Base-by-base conservation (phyloP, 2,113 vertebrate genomes). In the Psittacula cyanocephala region DNA sequence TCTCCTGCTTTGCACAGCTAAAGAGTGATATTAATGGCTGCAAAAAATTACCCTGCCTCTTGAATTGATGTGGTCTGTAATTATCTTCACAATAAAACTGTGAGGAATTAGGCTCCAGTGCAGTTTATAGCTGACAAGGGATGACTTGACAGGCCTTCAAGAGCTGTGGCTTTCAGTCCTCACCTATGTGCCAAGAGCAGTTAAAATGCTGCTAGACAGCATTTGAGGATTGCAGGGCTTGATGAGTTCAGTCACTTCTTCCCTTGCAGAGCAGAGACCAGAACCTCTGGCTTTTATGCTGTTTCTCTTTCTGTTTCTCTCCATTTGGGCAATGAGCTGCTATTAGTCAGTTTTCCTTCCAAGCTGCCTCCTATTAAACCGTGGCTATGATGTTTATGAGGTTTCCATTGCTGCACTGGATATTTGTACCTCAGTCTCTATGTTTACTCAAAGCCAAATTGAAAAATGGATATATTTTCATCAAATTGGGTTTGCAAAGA, bases 61-160 rank as follows among this genome's bases (percentile, higher is more conserved):
- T 76, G 28, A 91, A 62, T 92, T 76, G 79, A 47, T 52, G 27
- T 50, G 63, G 44, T 53, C 63, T 96, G 23, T 94, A 93, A 96
- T 97, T 93, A 96, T 82, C 96, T 92, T 87, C 70, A 74, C 78
- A 91, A 93, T 91, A 95, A 93, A 96, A 91, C 44, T 35, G 57
- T 0, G 37, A 91, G 67, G 70, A 93, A 77, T 95, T 94, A 93
- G 85, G n/a, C 86, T 91, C 49, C 70, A 53, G 47, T 27, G 62
- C 15, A 53, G 65, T 93, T 94, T 65, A 75, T 64, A 76, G 70
- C 59, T 93, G 81, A 81, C 80, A 67, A 85, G 80, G 52, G 64
- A 57, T 93, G 72, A 90, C 6, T 29, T 81, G 90, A 88, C 52
- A 90, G 77, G 49, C 47, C 74, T 86, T 81, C 46, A 72, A 49